Percentiles rank a stretch among this genome's conserved stretches.
phyloP scores from a whole-genome alignment of 2,113 vertebrate genomes.

The Rallus limicola region DNA sequence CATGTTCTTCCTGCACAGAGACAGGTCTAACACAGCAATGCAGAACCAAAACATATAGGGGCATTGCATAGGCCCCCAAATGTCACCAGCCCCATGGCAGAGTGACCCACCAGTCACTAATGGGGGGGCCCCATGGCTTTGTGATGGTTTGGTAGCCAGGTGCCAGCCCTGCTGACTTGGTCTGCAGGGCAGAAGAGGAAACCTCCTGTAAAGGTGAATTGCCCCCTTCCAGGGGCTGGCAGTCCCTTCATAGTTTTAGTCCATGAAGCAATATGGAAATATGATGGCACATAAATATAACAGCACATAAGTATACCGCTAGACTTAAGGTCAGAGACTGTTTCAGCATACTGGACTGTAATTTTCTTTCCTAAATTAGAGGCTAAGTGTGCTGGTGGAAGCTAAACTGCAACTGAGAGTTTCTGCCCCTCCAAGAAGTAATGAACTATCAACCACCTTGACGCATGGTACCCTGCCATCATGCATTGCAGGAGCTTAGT shows the following conservation, averaged over 20 bases:
- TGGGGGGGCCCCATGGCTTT: neutral
- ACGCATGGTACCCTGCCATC: neutral
- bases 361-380: neutral
- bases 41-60: neutral
- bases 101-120: neutral
- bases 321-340: neutral
- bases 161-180: neutral
- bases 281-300: neutral
- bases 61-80: neutral
- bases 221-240: neutral
- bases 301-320: neutral
- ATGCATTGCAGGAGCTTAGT: neutral
- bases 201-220: neutral
- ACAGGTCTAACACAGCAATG: accelerated
- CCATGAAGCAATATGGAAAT: neutral
- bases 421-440: neutral
- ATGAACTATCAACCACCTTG: neutral
- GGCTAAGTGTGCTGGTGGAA: neutral
- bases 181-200: neutral
- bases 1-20: neutral
- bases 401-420: neutral
- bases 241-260: neutral
- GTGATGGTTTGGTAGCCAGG: neutral
- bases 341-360: neutral
- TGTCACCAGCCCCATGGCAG: neutral